Conservation (phyloP, 2,113 vertebrate genomes). For the Nyctibius bracteatus region DNA sequence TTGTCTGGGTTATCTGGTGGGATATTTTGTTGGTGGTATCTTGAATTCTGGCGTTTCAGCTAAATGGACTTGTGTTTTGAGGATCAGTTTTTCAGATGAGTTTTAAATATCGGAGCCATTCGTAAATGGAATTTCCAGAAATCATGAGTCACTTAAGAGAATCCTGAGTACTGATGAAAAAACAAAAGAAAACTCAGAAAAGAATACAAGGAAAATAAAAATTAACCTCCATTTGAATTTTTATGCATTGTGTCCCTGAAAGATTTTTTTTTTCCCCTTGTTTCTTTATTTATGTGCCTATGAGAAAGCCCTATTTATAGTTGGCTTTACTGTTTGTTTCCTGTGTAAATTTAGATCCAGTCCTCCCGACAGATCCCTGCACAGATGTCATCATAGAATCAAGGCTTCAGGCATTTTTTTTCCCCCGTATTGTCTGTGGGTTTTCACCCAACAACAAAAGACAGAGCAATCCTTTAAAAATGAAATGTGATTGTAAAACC, state of each 20-base stretch:
- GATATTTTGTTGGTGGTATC: slow-evolving; percentile 4
- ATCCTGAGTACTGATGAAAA: slow-evolving; percentile 12
- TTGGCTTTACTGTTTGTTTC: slow-evolving; percentile 48
- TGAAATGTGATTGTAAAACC: slow-evolving; percentile 51
- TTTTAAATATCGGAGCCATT: neutral
- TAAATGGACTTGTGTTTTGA: neutral
- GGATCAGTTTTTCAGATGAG: slow-evolving; percentile 35
- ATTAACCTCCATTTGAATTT: neutral
- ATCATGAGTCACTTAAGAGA: slow-evolving; percentile 4
- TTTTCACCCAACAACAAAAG: slow-evolving; percentile 63
- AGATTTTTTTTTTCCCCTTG: neutral
- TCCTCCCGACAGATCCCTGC: slow-evolving; percentile 30
- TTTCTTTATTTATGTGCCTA: neutral
- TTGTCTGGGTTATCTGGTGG: slow-evolving; percentile 6
- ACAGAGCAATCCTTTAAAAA: slow-evolving; percentile 60
- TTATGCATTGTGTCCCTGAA: neutral
- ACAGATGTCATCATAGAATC: slow-evolving; percentile 58
- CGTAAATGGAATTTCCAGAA: slow-evolving; percentile 55
- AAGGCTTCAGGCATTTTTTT: slow-evolving; percentile 46
- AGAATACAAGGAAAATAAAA: slow-evolving; percentile 1
- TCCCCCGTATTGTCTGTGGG: slow-evolving; percentile 49
- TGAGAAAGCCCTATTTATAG: slow-evolving; percentile 57
- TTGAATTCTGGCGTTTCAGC: neutral
- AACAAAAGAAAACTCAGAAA: slow-evolving; percentile 9
- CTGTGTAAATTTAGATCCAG: slow-evolving; percentile 52